Percentiles rank a stretch among this genome's conserved stretches.
Conservation (phyloP, 2,113 vertebrate species). For the Hydrochoerus hydrochaeris region DNA sequence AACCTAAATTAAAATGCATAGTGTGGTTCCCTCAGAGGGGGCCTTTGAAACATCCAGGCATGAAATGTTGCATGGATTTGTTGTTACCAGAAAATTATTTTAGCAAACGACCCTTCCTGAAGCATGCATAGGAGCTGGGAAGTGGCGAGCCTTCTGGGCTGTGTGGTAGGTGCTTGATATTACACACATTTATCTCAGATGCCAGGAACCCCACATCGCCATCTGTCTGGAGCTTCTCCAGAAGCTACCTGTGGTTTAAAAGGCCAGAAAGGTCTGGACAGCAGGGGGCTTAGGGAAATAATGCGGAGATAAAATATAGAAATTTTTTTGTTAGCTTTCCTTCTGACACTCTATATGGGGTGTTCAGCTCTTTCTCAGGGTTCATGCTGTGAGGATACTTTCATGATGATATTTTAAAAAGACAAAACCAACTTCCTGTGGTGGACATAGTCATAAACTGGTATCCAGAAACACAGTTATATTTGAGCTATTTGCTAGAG, state of each 20-base stretch:
- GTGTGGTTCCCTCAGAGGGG: constrained; percentile 49
- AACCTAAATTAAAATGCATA: constrained; percentile 78
- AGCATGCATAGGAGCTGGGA: constrained; percentile 35
- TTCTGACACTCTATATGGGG: not conserved
- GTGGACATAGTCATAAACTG: not conserved
- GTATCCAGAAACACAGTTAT: not conserved
- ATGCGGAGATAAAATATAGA: constrained; percentile 43
- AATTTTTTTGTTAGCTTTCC: constrained; percentile 41
- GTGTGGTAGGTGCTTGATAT: constrained; percentile 81
- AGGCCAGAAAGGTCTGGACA: constrained; percentile 76
- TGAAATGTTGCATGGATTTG: constrained; percentile 70
- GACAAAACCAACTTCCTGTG: not conserved
- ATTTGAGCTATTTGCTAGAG: not conserved
- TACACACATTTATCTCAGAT: constrained; percentile 83
- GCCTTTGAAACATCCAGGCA: constrained; percentile 49
- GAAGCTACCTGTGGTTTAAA: constrained; percentile 76
- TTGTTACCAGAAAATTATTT: constrained; percentile 75
- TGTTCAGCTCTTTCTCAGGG: not conserved
- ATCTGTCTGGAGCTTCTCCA: constrained; percentile 84
- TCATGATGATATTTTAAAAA: constrained; percentile 55
- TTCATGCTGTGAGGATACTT: constrained; percentile 50
- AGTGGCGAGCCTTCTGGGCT: constrained; percentile 72
- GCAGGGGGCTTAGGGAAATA: constrained; percentile 73
- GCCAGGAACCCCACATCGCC: constrained; percentile 82
- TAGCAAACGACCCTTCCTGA: constrained; percentile 67